Evolutionary conservation across 2,888 invertebrate species (phyloP), one percentile per base, ranked within the genome.

Genomic region (Clepsis dumicolana): DNA sequence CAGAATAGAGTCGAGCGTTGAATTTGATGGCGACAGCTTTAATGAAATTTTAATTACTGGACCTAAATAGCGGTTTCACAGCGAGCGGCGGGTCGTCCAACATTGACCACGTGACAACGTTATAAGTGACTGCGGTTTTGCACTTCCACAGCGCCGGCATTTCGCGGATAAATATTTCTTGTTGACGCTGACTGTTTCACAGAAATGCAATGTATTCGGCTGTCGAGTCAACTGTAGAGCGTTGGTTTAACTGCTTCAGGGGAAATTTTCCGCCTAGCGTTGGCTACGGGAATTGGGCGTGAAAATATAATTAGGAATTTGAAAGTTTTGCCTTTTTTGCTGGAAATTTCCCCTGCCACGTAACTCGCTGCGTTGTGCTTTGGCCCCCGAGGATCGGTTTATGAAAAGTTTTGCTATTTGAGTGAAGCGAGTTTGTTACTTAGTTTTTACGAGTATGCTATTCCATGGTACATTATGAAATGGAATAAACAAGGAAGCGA

Each of bases 301-400:
- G 70, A 75, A 73, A 73, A 75, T 79, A 79, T 74, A 66, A 72
- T 72, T 73, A 74, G 66, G 75, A 76, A 77, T 66, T 59, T 53
- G 44, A 68, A 68, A 68, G 44, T 68, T 66, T 68, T 4, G 52
- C 44, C 59, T 64, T 77, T 71, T 75, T 72, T 74, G 66, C 74
- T 64, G 72, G 76, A 78, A 76, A 76, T 77, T 67, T 70, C 73
- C 74, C 73, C 74, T 70, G 70, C 71, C 74, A 75, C 71, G 75
- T 79, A 79, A 75, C 80, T 78, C 72, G 72, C 77, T 67, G 73
- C 70, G 77, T 77, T 74, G 74, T 75, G 63, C 50, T 48, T 41
- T 38, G 32, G 41, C 27, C 64, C 68, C 68, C 41, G 38, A 57
- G 64, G 64, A 68, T 29, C 32, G 18, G 64, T 68, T 68, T 64